phyloP scores from a whole-genome alignment of 2,113 vertebrate genomes.

The Hippopotamus amphibius region DNA sequence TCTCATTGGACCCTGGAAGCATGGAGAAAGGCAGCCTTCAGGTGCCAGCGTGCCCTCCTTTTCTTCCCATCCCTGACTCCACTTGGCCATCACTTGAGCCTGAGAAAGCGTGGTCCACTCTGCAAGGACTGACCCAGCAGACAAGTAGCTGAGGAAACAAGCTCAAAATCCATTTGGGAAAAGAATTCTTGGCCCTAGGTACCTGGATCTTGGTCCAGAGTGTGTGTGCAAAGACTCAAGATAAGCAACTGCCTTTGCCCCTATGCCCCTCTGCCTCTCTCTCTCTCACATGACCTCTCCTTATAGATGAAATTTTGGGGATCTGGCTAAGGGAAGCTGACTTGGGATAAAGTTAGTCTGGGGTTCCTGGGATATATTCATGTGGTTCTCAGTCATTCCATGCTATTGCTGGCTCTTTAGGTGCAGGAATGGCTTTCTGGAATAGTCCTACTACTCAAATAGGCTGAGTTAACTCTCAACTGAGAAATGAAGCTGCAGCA shows the following conservation, averaged over 20 bases:
- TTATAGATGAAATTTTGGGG: neutral
- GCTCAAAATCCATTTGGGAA: neutral
- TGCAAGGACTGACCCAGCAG: neutral
- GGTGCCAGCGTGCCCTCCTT: neutral
- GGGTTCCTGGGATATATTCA: neutral
- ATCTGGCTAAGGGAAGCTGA: neutral
- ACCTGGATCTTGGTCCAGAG: neutral
- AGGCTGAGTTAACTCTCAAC: neutral
- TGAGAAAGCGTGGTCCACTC: neutral
- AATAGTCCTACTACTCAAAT: neutral
- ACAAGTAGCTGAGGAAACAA: neutral
- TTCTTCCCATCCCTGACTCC: neutral
- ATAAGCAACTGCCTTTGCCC: neutral
- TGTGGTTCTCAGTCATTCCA: neutral
- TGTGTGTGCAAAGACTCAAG: neutral
- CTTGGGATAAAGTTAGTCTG: neutral
- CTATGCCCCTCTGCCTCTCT: neutral
- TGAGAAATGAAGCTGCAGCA: neutral
- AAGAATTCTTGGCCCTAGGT: neutral
- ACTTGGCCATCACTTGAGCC: neutral
- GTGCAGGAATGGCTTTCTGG: neutral
- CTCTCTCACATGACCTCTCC: neutral
- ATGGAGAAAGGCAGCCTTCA: neutral
- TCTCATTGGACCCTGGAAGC: neutral
- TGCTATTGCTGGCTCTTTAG: neutral